Evolutionary conservation across 1,140 invertebrate genomes (phyloP).

Genomic region (Helicoverpa armigera): DNA sequence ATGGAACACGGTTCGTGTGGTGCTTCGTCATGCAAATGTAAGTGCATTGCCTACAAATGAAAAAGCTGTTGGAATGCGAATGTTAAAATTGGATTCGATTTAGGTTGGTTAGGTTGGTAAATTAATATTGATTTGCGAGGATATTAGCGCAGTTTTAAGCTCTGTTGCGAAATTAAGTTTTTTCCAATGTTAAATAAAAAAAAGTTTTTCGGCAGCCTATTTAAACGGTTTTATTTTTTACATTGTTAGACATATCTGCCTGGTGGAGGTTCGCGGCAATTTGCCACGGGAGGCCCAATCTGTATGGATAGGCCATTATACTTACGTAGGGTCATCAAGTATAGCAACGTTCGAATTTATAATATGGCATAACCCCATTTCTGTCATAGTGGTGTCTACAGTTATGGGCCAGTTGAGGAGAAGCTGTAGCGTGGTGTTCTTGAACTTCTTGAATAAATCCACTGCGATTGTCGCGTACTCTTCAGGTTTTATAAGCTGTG

Average conservation of each 20-base stretch:
- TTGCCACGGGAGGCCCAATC: too few species aligned
- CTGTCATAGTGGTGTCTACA: conserved; percentile 87
- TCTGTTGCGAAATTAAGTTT: background rate
- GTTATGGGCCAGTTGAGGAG: conserved; percentile 74
- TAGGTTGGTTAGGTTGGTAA: background rate
- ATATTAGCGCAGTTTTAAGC: background rate
- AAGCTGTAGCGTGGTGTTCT: conserved; percentile 75
- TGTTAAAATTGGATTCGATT: conserved; percentile 30
- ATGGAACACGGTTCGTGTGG: conserved; percentile 20
- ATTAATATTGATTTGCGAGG: conserved; percentile 10
- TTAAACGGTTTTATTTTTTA: too few species aligned
- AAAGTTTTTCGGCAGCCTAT: too few species aligned
- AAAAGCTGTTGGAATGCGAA: conserved; percentile 21
- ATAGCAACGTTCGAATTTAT: conserved; percentile 87
- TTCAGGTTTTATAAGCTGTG: conserved; percentile 66
- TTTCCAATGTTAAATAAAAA: background rate
- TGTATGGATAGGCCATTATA: background rate
- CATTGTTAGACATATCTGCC: background rate
- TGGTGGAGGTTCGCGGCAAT: too few species aligned
- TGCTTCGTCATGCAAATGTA: conserved; percentile 37
- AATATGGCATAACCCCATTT: conserved; percentile 89
- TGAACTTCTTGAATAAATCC: conserved; percentile 79
- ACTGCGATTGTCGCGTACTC: conserved; percentile 73
- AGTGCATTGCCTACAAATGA: conserved; percentile 37
- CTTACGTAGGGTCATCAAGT: conserved; percentile 75